A percentile compares a stretch with the other conserved stretches of the same genome.
Conservation (phyloP, 2,113 vertebrate species). For the Marcusenius ussheri region DNA sequence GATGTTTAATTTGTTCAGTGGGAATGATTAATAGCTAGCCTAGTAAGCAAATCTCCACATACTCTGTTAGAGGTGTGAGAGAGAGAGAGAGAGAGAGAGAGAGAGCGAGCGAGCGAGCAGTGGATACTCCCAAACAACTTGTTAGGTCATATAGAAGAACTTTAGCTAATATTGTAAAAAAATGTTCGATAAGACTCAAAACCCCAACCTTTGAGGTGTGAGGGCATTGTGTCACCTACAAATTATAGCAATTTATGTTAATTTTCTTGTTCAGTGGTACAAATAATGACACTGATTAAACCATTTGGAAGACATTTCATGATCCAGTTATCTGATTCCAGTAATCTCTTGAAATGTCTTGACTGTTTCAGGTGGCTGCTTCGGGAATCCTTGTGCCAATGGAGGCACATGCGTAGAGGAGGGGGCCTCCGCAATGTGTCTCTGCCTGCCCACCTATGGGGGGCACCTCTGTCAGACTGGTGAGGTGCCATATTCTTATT, state of each 20-base stretch:
- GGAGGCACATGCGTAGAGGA: conserved; percentile 84
- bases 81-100: not conserved
- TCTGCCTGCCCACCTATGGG: conserved; percentile 81
- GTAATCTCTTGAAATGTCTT: not conserved
- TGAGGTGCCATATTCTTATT: conserved; percentile 42
- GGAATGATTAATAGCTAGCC: not conserved
- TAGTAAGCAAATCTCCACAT: not conserved
- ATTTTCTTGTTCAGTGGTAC: not conserved
- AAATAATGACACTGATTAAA: not conserved
- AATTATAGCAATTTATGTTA: not conserved
- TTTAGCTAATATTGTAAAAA: not conserved
- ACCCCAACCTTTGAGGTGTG: not conserved
- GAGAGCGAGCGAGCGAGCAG: not conserved
- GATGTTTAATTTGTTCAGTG: not conserved
- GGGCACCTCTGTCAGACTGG: conserved; percentile 77
- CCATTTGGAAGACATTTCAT: not conserved
- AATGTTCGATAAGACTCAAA: not conserved
- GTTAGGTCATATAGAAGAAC: not conserved
- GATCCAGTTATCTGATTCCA: not conserved
- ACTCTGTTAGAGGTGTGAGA: not conserved
- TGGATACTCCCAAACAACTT: not conserved
- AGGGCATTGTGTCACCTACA: not conserved
- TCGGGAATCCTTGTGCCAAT: conserved; percentile 78
- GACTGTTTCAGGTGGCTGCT: conserved; percentile 68
- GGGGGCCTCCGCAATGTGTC: conserved; percentile 47